Conservation (phyloP, 2,797 vertebrate species). For the Poeciliopsis presidionis region DNA sequence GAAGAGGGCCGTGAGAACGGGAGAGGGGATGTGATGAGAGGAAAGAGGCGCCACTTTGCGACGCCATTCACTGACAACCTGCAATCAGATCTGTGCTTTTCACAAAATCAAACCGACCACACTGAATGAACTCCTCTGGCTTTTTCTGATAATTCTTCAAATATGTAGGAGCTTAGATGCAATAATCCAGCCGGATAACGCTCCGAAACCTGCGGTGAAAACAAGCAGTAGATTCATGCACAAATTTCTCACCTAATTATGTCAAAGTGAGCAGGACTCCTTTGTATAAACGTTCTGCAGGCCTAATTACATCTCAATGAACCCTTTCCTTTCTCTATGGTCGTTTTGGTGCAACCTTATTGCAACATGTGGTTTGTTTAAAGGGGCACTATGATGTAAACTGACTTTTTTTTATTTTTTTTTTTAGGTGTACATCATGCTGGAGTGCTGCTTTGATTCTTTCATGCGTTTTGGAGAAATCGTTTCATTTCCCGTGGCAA, state of each 20-base stretch:
- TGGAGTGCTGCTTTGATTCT: too few relatives aligned
- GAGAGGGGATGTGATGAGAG: constrained; percentile 3
- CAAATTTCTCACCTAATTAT: background rate
- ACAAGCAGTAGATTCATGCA: too few relatives aligned
- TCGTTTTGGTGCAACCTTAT: background rate
- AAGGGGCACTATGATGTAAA: too few relatives aligned
- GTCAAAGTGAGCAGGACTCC: background rate
- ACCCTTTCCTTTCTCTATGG: background rate
- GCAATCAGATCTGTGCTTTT: constrained; percentile 6
- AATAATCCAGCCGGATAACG: background rate
- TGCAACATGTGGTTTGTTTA: background rate
- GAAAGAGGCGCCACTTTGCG: constrained; percentile 24
- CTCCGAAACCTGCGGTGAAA: background rate
- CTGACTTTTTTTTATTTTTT: too few relatives aligned
- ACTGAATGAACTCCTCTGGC: too few relatives aligned
- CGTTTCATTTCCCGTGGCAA: too few relatives aligned
- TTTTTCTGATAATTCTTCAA: too few relatives aligned
- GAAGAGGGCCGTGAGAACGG: constrained; percentile 8
- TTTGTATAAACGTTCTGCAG: background rate
- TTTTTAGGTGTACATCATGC: too few relatives aligned
- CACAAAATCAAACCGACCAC: background rate
- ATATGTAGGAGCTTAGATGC: too few relatives aligned
- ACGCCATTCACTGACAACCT: constrained; percentile 20
- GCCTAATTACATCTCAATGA: background rate
- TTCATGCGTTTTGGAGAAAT: too few relatives aligned